Evolutionary conservation across 2,888 invertebrate genomes (phyloP).

Genomic region (Rhimphoctona megacephalus): DNA sequence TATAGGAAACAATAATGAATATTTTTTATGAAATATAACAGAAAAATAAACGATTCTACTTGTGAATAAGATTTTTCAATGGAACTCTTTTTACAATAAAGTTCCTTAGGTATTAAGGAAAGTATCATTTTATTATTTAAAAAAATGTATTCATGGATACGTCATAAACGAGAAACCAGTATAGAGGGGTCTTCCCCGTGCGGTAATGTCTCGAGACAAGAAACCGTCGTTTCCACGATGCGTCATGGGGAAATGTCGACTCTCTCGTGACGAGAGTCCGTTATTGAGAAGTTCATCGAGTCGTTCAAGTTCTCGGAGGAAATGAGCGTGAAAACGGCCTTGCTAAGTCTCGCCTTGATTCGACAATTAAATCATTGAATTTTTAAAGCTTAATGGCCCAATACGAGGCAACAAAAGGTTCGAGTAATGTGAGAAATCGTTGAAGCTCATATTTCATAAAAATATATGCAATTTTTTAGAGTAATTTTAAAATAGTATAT

Average conservation of each 20-base stretch:
- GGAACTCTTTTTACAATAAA: background rate
- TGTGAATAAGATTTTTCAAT: conserved; percentile 2
- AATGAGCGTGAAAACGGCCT: conserved; percentile 44
- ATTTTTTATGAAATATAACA: background rate
- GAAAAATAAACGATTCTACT: background rate
- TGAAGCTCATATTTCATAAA: background rate
- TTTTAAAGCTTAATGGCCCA: conserved; percentile 31
- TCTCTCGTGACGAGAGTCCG: background rate
- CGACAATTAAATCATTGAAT: conserved; percentile 32
- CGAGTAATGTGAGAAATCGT: background rate
- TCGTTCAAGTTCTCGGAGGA: conserved; percentile 32
- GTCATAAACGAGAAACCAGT: conserved; percentile 30
- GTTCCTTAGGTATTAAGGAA: conserved; percentile 13
- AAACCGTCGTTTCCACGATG: conserved; percentile 30
- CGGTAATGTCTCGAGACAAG: background rate
- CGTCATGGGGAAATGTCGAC: conserved; percentile 56
- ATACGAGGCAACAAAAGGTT: conserved; percentile 5
- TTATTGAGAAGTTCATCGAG: conserved; percentile 36
- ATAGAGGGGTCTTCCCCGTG: conserved; percentile 46
- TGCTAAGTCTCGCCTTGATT: conserved; percentile 21
- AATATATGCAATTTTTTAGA: background rate
- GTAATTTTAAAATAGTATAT: background rate
- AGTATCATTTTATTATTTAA: no score
- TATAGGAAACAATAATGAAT: background rate
- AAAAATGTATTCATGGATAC: background rate